Evolutionary conservation across 2,113 vertebrate species (phyloP), one percentile per base, ranked within the genome.

Genomic region (Gymnobelideus leadbeateri): DNA sequence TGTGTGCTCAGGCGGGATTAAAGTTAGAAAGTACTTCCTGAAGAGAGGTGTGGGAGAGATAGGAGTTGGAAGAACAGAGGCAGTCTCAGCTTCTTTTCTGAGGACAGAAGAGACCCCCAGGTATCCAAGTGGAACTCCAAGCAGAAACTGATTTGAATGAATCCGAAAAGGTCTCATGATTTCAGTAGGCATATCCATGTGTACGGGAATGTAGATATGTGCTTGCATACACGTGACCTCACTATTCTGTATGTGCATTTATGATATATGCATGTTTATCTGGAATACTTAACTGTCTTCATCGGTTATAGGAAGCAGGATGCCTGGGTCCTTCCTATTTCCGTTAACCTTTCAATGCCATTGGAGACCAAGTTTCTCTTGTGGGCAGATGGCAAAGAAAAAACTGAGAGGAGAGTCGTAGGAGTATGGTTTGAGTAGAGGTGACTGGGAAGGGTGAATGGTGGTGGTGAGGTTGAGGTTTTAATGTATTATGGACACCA

Each of bases 61-160:
- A 77, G 37, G 16, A 77, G 68, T 77, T 21, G 68, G 68, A 77
- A 68, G 31, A 68, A 14, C 68, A 77, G 37, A 77, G 16, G 37
- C 16, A 77, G 68, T 96, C 96, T 97, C 96, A 97, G 96, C 93
- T 96, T 97, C 95, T 97, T 96, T 96, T 97, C 96, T 84, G n/a
- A 77, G 31, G 31, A n/a, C 37, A 77, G 37, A 84, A 84, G n/a
- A 84, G 68, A 84, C 68, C n/a, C 8, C 19, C 19, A 84, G 8
- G 6, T 43, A 43, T 43, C 68, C n/a, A 84, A 84, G n/a, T 84
- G 52, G 25, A 12, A n/a, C 19, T 55, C 90, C 93, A 94, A 53
- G 26, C 49, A 54, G 61, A 31, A 89, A 68, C 50, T 24, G 50
- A 51, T 3, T 28, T 91, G 46, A 26, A 9, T 91, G 43, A 93